Evolutionary conservation across 2,888 invertebrate species (phyloP).

Genomic region (Cerastis leucographa): DNA sequence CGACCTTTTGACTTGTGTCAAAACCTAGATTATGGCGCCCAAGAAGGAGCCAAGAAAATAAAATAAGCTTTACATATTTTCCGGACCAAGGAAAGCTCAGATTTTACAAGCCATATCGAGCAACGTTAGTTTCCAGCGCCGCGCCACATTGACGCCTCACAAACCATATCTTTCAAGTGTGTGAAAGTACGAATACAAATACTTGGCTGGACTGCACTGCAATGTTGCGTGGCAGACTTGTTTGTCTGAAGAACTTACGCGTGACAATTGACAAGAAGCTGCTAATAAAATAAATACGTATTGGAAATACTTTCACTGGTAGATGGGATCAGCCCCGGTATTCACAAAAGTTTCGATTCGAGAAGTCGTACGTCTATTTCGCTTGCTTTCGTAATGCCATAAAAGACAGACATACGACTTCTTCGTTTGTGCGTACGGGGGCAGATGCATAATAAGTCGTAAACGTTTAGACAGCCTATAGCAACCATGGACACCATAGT

Average conservation of each 20-base stretch:
- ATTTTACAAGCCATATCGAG: not conserved
- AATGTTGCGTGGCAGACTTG: constrained; percentile 22
- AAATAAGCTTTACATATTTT: not conserved
- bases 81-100: not conserved
- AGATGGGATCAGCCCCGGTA: not conserved
- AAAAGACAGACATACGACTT: not conserved
- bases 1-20: not conserved
- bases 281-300: constrained; percentile 55
- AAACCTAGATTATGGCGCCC: not conserved
- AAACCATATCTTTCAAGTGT: constrained; percentile 42
- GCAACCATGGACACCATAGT: not conserved
- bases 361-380: not conserved
- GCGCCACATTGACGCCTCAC: constrained; percentile 13
- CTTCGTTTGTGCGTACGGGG: not conserved
- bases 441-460: not conserved
- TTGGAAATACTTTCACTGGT: constrained; percentile 36
- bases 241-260: constrained; percentile 48
- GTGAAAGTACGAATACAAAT: constrained; percentile 53
- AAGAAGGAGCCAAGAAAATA: not conserved
- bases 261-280: constrained; percentile 28
- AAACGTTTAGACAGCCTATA: not conserved
- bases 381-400: not conserved
- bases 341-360: not conserved
- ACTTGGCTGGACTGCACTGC: constrained; percentile 13
- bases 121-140: constrained; percentile 10